phyloP scores from a whole-genome alignment of 2,797 vertebrate species.

The Vespertilio murinus region DNA sequence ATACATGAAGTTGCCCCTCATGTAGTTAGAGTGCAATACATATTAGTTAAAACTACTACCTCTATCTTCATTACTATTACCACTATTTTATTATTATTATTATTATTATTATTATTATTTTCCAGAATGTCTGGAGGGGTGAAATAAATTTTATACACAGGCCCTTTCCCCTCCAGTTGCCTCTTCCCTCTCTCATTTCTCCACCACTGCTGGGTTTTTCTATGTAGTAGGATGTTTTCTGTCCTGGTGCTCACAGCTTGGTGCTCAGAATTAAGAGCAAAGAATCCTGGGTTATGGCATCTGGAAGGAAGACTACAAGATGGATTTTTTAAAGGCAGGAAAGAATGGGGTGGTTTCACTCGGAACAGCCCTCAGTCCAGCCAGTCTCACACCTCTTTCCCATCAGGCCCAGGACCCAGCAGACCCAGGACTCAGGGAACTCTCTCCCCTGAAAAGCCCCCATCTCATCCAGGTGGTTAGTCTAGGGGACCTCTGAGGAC shows the following conservation, averaged over 20 bases:
- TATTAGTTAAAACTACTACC: background rate
- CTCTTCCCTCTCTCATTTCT: background rate
- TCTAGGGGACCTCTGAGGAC: background rate
- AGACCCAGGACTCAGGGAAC: too few relatives aligned
- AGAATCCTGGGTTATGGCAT: background rate
- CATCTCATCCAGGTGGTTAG: background rate
- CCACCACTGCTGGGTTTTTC: background rate
- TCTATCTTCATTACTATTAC: background rate
- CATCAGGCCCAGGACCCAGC: background rate
- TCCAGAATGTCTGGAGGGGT: background rate
- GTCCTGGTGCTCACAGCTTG: background rate
- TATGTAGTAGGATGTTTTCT: background rate
- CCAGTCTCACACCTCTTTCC: background rate
- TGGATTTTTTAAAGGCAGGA: background rate
- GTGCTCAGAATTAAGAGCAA: conserved; percentile 4
- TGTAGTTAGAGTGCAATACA: background rate
- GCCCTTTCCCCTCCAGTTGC: background rate
- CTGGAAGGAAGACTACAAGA: background rate
- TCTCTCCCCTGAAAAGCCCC: background rate
- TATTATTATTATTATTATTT: background rate
- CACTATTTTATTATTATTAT: background rate
- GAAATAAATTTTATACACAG: background rate
- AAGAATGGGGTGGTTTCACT: background rate
- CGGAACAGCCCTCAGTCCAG: background rate
- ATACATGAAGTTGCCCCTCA: background rate